Evolutionary conservation across 2,797 vertebrate species (phyloP).

Genomic region (Anableps anableps): DNA sequence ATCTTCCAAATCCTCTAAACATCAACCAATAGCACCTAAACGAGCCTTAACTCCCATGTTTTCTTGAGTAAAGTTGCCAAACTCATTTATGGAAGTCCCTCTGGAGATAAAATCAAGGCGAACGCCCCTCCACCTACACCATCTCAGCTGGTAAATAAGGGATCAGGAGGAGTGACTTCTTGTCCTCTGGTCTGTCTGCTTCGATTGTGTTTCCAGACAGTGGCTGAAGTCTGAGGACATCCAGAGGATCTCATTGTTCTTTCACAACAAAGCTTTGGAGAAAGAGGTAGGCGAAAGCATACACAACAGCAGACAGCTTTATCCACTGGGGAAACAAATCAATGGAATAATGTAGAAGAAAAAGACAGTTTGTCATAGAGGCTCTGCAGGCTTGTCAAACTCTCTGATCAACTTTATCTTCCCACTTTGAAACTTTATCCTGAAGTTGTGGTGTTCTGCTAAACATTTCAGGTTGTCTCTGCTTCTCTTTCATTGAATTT

Average conservation of each 20-base stretch:
- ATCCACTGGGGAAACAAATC: constrained; percentile 26
- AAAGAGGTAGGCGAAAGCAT: constrained; percentile 88
- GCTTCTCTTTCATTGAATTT: neutral
- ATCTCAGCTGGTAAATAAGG: constrained; percentile 2
- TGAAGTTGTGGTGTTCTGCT: neutral
- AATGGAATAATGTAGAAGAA: constrained; percentile 10
- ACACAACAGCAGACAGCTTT: constrained; percentile 22
- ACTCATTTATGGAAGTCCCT: neutral
- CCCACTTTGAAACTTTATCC: neutral
- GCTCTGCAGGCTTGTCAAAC: neutral
- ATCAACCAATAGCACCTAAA: neutral
- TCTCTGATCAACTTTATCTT: neutral
- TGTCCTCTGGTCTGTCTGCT: constrained; percentile 12
- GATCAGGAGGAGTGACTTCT: constrained; percentile 14
- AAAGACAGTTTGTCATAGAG: constrained; percentile 6
- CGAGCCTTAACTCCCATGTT: neutral
- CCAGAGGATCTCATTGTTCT: constrained; percentile 97
- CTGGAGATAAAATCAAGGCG: neutral
- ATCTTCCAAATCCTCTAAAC: neutral
- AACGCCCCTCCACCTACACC: neutral
- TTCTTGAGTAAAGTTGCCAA: neutral
- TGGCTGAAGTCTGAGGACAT: constrained; percentile 99
- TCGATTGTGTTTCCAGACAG: constrained; percentile 83
- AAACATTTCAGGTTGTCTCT: neutral
- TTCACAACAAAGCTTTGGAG: constrained; percentile 95